Base-by-base conservation (phyloP, 2,797 vertebrate genomes). In the Scleropages formosus region DNA sequence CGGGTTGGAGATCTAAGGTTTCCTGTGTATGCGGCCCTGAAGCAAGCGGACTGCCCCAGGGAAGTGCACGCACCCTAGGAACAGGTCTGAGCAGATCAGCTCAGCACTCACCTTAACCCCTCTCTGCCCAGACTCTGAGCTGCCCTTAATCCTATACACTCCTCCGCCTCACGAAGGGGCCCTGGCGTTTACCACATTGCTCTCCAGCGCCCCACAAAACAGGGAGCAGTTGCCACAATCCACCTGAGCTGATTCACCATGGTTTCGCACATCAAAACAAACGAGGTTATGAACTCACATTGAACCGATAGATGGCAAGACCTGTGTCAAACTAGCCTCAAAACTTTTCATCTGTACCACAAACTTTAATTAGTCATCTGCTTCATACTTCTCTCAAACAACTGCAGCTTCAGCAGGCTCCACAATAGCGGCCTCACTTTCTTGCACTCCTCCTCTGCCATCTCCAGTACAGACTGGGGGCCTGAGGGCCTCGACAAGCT, bases 71-170 rank as follows among this genome's bases (percentile, higher is more conserved):
- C 81, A 84, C 79, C 79, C 76, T 74, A 63, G 53, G 71, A 85
- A 83, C 82, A 84, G 84, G 81, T 83, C 78, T 77, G 80, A 72
- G 77, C 78, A 79, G 78, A 84, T 80, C 72, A 56, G 78, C 69
- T 47, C 11, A 58, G 71, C n/a, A 74, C 68, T 66, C 61, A 75
- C 65, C 76, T 84, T 85, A 83, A 82, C 84, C 80, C 82, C 75
- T 83, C 11, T 16, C 65, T 80, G 77, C 79, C 81, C 74, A 60
- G 10, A 58, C 75, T 12, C 51, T 56, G 67, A 27, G 49, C 73
- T 22, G 26, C 49, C 22, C 49, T 53, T 53, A 73, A 65, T 51
- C 68, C 72, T 46, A 51, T 63, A 39, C 24, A 59, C 75, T 58
- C 18, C 46, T 58, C 26, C 59, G 16, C 3, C 44, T 67, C 72